Percentiles rank a stretch among this genome's conserved stretches.
These are phyloP conservation scores for Nannoperca australis DNA, from an alignment of 2,797 vertebrate species.

Conservation along the genomic window DNA sequence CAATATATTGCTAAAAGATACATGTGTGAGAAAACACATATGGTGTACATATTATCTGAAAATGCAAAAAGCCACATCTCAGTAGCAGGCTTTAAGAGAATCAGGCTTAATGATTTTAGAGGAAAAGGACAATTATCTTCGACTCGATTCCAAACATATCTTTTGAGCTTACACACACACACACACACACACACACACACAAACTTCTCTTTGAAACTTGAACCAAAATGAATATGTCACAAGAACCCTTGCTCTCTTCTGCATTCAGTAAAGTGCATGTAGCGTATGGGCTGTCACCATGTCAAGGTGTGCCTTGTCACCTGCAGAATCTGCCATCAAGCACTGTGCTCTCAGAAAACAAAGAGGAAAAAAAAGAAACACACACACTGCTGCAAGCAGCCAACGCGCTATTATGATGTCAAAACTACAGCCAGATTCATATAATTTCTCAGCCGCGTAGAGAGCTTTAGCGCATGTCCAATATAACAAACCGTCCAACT, in stretches of 20 bases:
- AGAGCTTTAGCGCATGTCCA: constrained; percentile 77
- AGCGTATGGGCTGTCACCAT: constrained; percentile 81
- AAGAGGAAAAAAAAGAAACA: constrained; percentile 54
- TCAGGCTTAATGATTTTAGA: constrained; percentile 83
- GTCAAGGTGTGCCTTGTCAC: constrained; percentile 84
- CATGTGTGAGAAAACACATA: constrained; percentile 81
- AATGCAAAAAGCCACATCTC: constrained; percentile 88
- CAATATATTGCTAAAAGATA: constrained; percentile 82
- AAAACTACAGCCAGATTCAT: constrained; percentile 81
- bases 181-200: constrained; percentile 34
- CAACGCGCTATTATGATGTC: constrained; percentile 87
- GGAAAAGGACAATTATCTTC: constrained; percentile 83
- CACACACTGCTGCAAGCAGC: constrained; percentile 80
- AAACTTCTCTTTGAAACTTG: constrained; percentile 85
- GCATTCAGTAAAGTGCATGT: constrained; percentile 86
- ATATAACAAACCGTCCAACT: constrained; percentile 48
- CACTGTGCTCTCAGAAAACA: constrained; percentile 83
- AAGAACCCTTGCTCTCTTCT: constrained; percentile 80
- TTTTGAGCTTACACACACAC: constrained; percentile 69
- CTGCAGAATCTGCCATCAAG: constrained; percentile 84
- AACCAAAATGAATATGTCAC: constrained; percentile 83
- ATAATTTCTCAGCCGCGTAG: constrained; percentile 68
- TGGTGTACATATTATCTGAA: constrained; percentile 85
- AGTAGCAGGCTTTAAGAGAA: constrained; percentile 86
- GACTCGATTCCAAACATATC: constrained; percentile 86